Base-by-base conservation (phyloP, 1,140 invertebrate genomes). In the Dinoponera quadriceps region DNA sequence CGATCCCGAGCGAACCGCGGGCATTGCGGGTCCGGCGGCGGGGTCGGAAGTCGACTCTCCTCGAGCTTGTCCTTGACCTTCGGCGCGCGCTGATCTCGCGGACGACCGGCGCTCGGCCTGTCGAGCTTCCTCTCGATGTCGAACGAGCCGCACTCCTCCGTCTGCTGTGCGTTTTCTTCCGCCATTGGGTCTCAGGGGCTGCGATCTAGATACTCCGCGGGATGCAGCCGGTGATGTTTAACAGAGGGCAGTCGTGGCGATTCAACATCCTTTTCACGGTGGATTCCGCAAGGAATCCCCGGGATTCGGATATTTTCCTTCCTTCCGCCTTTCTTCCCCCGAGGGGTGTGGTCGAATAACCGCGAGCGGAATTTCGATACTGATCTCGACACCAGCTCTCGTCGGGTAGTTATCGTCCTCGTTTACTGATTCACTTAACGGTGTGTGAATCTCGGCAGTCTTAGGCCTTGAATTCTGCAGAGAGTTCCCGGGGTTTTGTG, bases 11-110 rank as follows among this genome's bases (percentile, higher is more conserved):
- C 16, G 3, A 48, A 25, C 25, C 29, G 20, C 27, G 38, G 7
- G 13, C 65, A 74, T 49, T 78, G 63, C 0, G 92, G 91, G 60
- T 91, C 88, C 33, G 91, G 90, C 0, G 91, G 91, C 22, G 92
- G 91, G 3, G 78, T 84, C 20, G 92, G 92, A 18, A 92, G 74
- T n/a, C 86, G 78, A 14, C 11, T 25, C 0, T 90, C 88, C n/a
- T 90, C 83, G 60, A 81, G 29, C 65, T 83, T 85, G 18, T 87
- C 68, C 57, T 63, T 77, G 9, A 33, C 11, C 38, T 62, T 85
- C 5, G n/a, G 18, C 3, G 33, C 48, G 44, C 29, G 54, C 68
- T 81, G 83, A 22, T 85, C 72, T 29, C 63, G 33, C 44, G 20
- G 1, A 0, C 60, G 54, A 13, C 60, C 16, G 59, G 14, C 1